Base-by-base conservation (phyloP, 2,113 vertebrate species). In the Pelecanoides urinatrix region DNA sequence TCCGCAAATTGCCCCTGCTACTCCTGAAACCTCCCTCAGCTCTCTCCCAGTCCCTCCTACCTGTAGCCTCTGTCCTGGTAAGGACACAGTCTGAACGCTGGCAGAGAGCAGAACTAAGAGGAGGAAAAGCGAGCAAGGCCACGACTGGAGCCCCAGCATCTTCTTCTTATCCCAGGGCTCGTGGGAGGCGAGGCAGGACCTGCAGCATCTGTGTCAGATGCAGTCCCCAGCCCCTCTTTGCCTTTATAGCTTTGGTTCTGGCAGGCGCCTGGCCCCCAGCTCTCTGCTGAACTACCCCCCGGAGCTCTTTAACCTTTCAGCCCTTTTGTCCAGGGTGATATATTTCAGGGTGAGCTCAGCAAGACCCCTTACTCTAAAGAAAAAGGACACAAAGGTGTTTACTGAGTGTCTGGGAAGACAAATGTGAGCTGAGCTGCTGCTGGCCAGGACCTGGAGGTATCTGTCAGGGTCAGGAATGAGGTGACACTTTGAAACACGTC, bases 341-440 rank as follows among this genome's bases (percentile, higher is more conserved):
- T 96, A 97, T 96, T 92, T 96, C 95, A 97, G 97, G 88, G 94
- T 97, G 97, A 97, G 96, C 97, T 96, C 97, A 97, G 92, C 88
- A 56, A 95, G 92, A 95, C 94, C 95, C 83, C 92, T 91, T 95
- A 91, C 86, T 89, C 95, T 86, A 96, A 96, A 96, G 94, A 94
- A 95, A 96, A 94, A 86, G 47, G 86, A 92, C 92, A 97, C 96
- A 96, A 97, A 96, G 91, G 86, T 96, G 83, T 97, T 97, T 96
- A 91, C 96, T 75, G 79, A 97, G 79, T 95, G 97, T 96, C 97
- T 94, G 83, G 68, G 77, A 96, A 96, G 97, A 96, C 26, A 50
- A 89, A 96, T 96, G 88, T 32, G 86, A 92, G 86, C 61, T n/a
- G 86, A 92, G 77, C 80, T 86, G 80, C 92, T 89, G 73, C 95